A percentile compares a stretch with the other conserved stretches of the same genome.
Evolutionary conservation across 1,140 invertebrate genomes (phyloP).

Genomic region (Bombus confusus): DNA sequence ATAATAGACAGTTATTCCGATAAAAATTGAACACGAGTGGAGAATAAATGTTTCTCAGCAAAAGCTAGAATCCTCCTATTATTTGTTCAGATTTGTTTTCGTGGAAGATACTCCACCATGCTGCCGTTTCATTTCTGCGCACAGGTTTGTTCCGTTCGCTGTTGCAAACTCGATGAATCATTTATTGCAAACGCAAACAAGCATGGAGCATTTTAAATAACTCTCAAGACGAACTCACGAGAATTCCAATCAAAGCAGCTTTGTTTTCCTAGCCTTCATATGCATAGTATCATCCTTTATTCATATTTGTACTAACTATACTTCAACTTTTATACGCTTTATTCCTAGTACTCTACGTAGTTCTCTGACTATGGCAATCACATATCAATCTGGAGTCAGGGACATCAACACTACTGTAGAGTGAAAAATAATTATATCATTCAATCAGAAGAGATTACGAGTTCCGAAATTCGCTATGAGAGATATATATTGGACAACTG

Average conservation of each 20-base stretch:
- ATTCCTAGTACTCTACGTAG: neutral
- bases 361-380: neutral
- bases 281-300: neutral
- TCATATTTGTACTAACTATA: neutral
- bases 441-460: neutral
- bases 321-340: neutral
- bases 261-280: neutral
- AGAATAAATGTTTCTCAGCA: neutral
- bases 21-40: neutral
- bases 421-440: neutral
- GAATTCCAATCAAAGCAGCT: neutral
- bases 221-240: neutral
- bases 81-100: neutral
- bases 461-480: too few species aligned
- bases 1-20: too few species aligned
- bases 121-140: neutral
- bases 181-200: neutral
- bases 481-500: neutral
- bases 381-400: neutral
- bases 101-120: neutral
- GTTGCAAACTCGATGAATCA: conserved; percentile 6
- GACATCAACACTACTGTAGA: neutral
- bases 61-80: neutral
- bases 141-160: neutral
- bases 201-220: neutral